Percentiles rank a stretch among this genome's conserved stretches.
Evolutionary conservation across 2,888 invertebrate genomes (phyloP).

Genomic region (Ligdia adustata): DNA sequence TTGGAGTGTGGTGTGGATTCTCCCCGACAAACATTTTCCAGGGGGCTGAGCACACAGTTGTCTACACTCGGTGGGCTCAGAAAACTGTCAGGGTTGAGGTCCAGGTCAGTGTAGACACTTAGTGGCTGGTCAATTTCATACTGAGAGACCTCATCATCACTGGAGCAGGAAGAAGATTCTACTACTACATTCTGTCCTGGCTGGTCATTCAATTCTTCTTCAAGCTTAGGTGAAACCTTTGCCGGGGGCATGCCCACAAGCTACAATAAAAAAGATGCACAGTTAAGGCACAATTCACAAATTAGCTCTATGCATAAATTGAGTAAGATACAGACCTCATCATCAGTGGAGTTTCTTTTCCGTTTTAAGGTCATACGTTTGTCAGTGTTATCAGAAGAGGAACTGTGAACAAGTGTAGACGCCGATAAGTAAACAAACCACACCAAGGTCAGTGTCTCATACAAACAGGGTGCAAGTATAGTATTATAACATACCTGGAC

Average conservation of each 20-base stretch:
- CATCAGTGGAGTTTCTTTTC: slow-evolving; percentile 73
- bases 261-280: slow-evolving; percentile 52
- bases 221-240: slow-evolving; percentile 59
- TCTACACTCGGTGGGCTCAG: slow-evolving; percentile 79
- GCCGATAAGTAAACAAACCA: slow-evolving; percentile 62
- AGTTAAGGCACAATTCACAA: slow-evolving; percentile 2
- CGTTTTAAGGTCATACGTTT: slow-evolving; percentile 70
- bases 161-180: slow-evolving; percentile 74
- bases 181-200: slow-evolving; percentile 71
- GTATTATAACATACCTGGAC: slow-evolving; percentile 78
- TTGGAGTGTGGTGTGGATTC: slow-evolving; percentile 79
- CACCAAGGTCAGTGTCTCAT: slow-evolving; percentile 61
- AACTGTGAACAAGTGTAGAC: slow-evolving; percentile 58
- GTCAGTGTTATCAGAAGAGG: slow-evolving; percentile 67
- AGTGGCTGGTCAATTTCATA: slow-evolving; percentile 64
- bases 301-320: slow-evolving; percentile 18
- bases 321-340: slow-evolving; percentile 65
- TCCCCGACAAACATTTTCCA: slow-evolving; percentile 79
- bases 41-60: slow-evolving; percentile 73
- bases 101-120: slow-evolving; percentile 71
- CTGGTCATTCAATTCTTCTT: slow-evolving; percentile 60
- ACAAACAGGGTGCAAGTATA: slow-evolving; percentile 43
- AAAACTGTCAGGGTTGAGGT: slow-evolving; percentile 76
- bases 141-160: slow-evolving; percentile 70
- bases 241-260: slow-evolving; percentile 75